A percentile compares a stretch with the other conserved stretches of the same genome.
Evolutionary conservation across 2,113 vertebrate genomes (phyloP).

Genomic region (Misgurnus mizolepis): DNA sequence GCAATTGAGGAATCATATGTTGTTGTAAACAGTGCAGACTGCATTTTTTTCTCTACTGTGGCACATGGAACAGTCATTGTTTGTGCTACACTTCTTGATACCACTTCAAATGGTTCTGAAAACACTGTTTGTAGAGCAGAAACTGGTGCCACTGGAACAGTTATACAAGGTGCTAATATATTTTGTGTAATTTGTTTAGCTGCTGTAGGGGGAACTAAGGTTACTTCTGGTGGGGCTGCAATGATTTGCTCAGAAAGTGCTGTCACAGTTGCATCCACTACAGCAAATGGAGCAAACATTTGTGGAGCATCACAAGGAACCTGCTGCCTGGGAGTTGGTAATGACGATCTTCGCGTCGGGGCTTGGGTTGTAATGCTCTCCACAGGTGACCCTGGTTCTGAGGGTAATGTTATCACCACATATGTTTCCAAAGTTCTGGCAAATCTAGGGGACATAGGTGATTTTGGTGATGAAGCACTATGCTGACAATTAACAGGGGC

Average conservation of each 20-base stretch:
- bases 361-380: conserved; percentile 82
- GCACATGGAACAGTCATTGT: conserved; percentile 14
- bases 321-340: conserved; percentile 68
- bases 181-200: conserved; percentile 6
- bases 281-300: conserved; percentile 16
- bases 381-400: conserved; percentile 92
- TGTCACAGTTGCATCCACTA: conserved; percentile 29
- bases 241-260: conserved; percentile 43
- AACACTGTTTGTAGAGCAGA: conserved; percentile 6
- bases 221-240: conserved; percentile 50
- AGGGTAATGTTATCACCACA: conserved; percentile 96
- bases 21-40: not conserved
- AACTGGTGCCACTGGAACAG: conserved; percentile 16
- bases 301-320: conserved; percentile 17
- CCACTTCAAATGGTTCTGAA: conserved; percentile 15
- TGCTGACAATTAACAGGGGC: conserved; percentile 83
- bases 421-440: conserved; percentile 91
- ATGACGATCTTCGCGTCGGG: conserved; percentile 51
- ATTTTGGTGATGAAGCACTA: conserved; percentile 83
- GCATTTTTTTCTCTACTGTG: not conserved
- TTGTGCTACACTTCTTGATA: conserved; percentile 29
- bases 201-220: conserved; percentile 44
- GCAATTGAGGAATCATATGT: not conserved
- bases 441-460: conserved; percentile 88
- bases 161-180: not conserved